Base-by-base conservation (phyloP, 2,113 vertebrate species). In the Eubucco bourcierii region DNA sequence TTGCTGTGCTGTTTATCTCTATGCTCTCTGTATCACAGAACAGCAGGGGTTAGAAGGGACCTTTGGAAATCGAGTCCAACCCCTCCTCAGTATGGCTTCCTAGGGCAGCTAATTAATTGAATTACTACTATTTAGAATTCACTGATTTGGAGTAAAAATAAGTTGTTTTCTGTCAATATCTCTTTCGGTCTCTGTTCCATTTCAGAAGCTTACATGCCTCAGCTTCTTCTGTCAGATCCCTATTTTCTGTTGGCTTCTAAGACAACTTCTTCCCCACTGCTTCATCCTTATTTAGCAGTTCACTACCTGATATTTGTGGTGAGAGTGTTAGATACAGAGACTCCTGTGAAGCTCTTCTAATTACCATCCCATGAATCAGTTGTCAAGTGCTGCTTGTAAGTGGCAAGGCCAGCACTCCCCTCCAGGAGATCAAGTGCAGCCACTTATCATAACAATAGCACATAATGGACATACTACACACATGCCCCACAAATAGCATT, bases 391-490 rank as follows among this genome's bases (percentile, higher is more conserved):
- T 6, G 63, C 56, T 33, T 33, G 8, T 79, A 75, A 90, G 90
- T 66, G 78, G 53, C 59, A 13, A 67, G 74, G 87, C 83, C 90
- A 72, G 64, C 21, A 6, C 68, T 67, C 52, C 83, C 87, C 79
- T 90, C 74, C 86, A 76, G 80, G 74, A 90, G 90, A 94, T 92
- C 87, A 92, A 94, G 93, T 80, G 83, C 87, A 53, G 11, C 79
- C 90, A 92, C 93, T 94, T 84, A 72, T 0, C 37, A 0, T 27
- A 68, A 87, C 71, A 80, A 59, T 3, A 7, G 74, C n/a, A 37
- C 87, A 19, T 2, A 41, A 39, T 1, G 55, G 6, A 39, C 90
- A 41, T 3, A 15, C 39, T 18, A 28, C 74, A 28, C 79, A 8
- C 64, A 6, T 8, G 31, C 64, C 20, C 33, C 58, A 34, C 63